Evolutionary conservation across 2,888 invertebrate species (phyloP), one percentile per base, ranked within the genome.

Genomic region (Sceliomorpha sp.): DNA sequence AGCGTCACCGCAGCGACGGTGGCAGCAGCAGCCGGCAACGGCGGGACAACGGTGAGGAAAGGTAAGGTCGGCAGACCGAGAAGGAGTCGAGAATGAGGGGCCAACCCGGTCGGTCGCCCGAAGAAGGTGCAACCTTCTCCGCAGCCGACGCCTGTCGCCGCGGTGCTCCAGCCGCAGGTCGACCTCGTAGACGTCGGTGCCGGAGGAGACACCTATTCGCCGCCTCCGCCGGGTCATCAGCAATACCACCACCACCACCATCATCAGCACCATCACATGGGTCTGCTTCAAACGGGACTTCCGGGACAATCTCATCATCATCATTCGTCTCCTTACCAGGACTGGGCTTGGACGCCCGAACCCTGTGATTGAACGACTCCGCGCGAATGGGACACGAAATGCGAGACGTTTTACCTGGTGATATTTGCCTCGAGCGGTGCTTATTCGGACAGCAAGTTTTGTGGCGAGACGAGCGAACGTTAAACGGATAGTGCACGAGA

Each of bases 51-150:
- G 10, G 94, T 95, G 82, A 92, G 96, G 89, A 96, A 96, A 91
- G 96, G 96, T 89, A 96, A 96, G 90, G 94, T 95, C 82, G 96
- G 96, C 68, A 91, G 96, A 85, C 96, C 96, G 88, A 92, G 96
- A 89, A 92, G 96, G 88, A 95, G 95, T 91, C 92, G 96, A 88
- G 96, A 96, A 93, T 96, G 95, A 95, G 93, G 89, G 69, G 89
- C 86, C 83, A 88, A 88, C 88, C 88, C 88, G 87, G 88, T 88
- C 78, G 87, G 87, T 84, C 88, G 88, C 83, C 88, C 88, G 83
- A 87, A 88, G 77, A 87, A 88, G 87, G 86, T 86, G 32, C 87
- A 87, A 73, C 80, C 84, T 71, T 74, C 81, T 55, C 78, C 80
- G 36, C 80, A 80, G 29, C 78, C 80, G 74, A 78, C 82, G 75